Base-by-base conservation (phyloP, 2,888 invertebrate genomes). In the Parnassius mnemosyne region DNA sequence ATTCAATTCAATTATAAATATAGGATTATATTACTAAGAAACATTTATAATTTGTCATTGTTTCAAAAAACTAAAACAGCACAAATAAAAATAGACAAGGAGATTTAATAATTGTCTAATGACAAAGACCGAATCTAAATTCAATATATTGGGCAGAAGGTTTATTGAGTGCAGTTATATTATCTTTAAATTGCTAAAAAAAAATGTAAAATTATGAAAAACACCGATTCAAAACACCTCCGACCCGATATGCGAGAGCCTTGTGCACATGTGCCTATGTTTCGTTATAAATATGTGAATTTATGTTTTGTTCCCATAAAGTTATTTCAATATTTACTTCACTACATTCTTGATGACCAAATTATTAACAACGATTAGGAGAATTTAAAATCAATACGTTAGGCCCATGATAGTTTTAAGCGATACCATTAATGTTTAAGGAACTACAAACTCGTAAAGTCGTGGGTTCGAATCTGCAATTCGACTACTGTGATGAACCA, bases 191-290 rank as follows among this genome's bases (percentile, higher is more conserved):
- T 50, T 47, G 12, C 41, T 69, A 71, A 85, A 89, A 16, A 16
- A 1, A 89, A 87, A 88, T 87, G 76, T 77, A 81, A 65, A 67
- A 69, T 66, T 76, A 77, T 75, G 44, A 71, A 74, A 80, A 79
- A 79, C 77, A 77, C 77, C 78, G 77, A 76, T 74, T 79, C 73
- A 76, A 73, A 72, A 71, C 66, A 73, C 66, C 74, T 73, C 69
- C 66, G 71, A 65, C 69, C 13, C 62, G 54, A 73, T 80, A 82
- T 79, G 80, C 83, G 83, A 85, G 85, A 77, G 74, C 84, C 85
- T 73, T 16, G 16, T 16, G 16, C 16, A 16, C 20, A 20, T 20
- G 2, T 20, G 20, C 20, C 20, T 20, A 20, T 20, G 20, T 20
- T 20, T 20, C 20, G 20, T 20, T 20, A 20, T 20, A 20, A 20